Conservation (phyloP, 2,113 vertebrate species). For the Spheniscus mendiculus region DNA sequence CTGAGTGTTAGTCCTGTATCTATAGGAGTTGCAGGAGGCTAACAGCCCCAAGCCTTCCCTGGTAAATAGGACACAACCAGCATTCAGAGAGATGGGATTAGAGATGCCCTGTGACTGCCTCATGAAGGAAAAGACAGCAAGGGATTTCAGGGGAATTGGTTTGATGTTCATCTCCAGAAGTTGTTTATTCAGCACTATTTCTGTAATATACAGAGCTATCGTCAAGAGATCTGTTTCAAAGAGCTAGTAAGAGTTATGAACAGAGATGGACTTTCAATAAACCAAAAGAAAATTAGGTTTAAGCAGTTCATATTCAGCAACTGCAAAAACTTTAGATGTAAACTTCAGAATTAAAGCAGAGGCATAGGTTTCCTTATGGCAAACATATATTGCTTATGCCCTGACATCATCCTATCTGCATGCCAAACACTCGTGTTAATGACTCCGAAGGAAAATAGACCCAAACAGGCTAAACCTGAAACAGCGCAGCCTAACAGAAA, state of each 20-base stretch:
- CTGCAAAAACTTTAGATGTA: neutral
- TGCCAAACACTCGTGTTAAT: neutral
- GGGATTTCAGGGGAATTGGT: neutral
- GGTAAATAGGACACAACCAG: neutral
- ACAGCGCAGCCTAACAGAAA: neutral
- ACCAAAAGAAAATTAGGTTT: neutral
- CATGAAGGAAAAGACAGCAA: neutral
- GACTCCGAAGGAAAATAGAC: neutral
- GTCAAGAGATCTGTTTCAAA: neutral
- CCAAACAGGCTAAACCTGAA: constrained; percentile 41
- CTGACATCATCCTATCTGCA: constrained; percentile 31
- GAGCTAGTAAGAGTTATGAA: neutral
- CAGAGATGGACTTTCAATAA: neutral
- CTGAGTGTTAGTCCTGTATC: neutral
- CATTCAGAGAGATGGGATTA: neutral
- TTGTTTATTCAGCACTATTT: neutral
- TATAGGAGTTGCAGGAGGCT: neutral
- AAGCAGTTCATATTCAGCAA: neutral
- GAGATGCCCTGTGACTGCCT: neutral
- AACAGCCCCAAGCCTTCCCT: neutral
- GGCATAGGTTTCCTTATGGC: neutral
- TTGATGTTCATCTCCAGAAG: neutral
- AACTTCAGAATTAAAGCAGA: neutral
- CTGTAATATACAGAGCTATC: neutral
- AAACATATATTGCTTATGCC: neutral